These are phyloP conservation scores for Hippocampus kuda DNA, from an alignment of 2,797 vertebrate genomes.

Conservation along the genomic window DNA sequence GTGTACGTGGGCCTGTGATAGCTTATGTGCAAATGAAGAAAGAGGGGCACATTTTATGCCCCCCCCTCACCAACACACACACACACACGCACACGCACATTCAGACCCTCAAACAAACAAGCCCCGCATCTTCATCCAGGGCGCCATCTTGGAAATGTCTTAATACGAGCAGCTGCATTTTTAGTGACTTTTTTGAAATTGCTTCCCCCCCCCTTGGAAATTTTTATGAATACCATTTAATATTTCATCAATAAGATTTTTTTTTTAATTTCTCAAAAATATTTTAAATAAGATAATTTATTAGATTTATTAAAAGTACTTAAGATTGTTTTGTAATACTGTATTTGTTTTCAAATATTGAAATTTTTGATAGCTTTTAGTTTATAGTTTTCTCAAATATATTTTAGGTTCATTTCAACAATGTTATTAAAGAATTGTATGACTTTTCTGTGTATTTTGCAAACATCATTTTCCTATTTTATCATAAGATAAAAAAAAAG, in stretches of 20 bases:
- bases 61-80: background rate
- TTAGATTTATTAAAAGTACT: no score
- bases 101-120: constrained; percentile 39
- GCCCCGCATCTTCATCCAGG: constrained; percentile 59
- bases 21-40: constrained; percentile 72
- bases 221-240: background rate
- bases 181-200: background rate
- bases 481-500: no score
- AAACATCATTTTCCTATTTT: no score
- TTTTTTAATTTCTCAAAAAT: no score
- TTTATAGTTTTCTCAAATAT: no score
- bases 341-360: background rate
- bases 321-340: background rate
- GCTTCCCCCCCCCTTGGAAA: no score
- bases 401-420: no score
- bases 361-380: no score
- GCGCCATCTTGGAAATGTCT: constrained; percentile 67
- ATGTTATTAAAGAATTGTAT: no score
- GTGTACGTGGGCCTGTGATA: constrained; percentile 53
- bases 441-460: no score
- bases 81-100: constrained; percentile 7
- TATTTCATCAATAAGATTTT: background rate
- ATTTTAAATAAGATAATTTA: no score
- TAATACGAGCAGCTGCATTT: constrained; percentile 51
- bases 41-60: constrained; percentile 66